phyloP scores from a whole-genome alignment of 2,113 vertebrate genomes.

The Ariopsis seemanni region DNA sequence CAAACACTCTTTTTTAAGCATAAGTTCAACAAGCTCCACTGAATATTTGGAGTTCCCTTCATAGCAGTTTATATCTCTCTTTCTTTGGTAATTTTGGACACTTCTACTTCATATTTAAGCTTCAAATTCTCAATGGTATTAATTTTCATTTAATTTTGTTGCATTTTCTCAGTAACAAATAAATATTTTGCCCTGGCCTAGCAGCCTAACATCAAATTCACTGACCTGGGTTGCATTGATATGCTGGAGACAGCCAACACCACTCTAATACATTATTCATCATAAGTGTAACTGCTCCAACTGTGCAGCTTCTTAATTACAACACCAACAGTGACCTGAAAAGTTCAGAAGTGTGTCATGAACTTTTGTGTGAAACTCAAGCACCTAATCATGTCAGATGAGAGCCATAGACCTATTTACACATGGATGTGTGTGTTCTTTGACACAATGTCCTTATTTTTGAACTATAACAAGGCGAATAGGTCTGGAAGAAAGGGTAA shows the following conservation, averaged over 20 bases:
- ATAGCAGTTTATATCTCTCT: not conserved
- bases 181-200: not conserved
- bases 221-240: not conserved
- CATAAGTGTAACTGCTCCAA: not conserved
- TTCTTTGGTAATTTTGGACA: not conserved
- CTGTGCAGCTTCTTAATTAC: conserved; percentile 24
- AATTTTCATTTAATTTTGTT: not conserved
- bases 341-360: not conserved
- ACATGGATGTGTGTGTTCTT: not conserved
- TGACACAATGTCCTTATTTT: not conserved
- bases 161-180: not conserved
- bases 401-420: not conserved
- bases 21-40: not conserved
- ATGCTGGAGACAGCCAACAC: conserved; percentile 7
- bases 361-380: not conserved
- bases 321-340: not conserved
- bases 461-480: not conserved
- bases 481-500: not conserved
- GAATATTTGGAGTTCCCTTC: not conserved
- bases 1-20: not conserved
- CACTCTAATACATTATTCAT: conserved; percentile 28
- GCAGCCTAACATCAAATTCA: not conserved
- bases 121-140: not conserved
- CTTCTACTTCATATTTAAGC: not conserved
- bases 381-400: not conserved